These are phyloP conservation scores for Linepithema humile DNA, from an alignment of 1,140 invertebrate genomes.

Conservation along the genomic window DNA sequence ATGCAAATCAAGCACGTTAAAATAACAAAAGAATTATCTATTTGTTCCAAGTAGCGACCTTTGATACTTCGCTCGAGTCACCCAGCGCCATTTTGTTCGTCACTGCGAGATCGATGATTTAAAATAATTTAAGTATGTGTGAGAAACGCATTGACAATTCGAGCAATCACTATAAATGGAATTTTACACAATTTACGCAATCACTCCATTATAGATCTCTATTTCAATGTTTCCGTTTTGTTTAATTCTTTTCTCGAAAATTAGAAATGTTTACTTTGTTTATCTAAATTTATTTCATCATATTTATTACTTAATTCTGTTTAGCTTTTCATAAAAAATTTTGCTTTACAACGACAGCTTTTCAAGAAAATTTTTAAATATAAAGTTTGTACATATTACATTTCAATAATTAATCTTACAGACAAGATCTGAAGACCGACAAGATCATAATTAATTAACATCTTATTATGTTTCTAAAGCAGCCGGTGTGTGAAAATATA, in stretches of 20 bases:
- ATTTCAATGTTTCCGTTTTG: too few relatives aligned
- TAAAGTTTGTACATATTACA: neutral
- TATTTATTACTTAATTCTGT: neutral
- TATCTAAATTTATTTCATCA: too few relatives aligned
- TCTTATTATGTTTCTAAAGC: neutral
- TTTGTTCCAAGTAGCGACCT: slow-evolving; percentile 69
- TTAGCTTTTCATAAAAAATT: neutral
- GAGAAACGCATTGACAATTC: neutral
- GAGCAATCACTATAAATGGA: neutral
- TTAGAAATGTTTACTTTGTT: too few relatives aligned
- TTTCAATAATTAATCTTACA: neutral
- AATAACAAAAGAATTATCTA: slow-evolving; percentile 54
- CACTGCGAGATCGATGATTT: slow-evolving; percentile 14
- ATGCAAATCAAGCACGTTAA: neutral
- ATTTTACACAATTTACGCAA: too few relatives aligned
- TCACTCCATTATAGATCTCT: too few relatives aligned
- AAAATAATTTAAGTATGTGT: slow-evolving; percentile 10
- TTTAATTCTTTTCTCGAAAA: too few relatives aligned
- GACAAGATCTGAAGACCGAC: too few relatives aligned
- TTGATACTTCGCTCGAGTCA: slow-evolving; percentile 78
- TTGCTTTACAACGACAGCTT: neutral
- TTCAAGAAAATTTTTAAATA: neutral
- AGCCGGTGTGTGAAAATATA: too few relatives aligned
- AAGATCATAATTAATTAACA: neutral
- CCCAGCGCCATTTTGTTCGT: slow-evolving; percentile 76